Evolutionary conservation across 2,888 invertebrate species (phyloP).

Genomic region (Schrankia costaestrigalis): DNA sequence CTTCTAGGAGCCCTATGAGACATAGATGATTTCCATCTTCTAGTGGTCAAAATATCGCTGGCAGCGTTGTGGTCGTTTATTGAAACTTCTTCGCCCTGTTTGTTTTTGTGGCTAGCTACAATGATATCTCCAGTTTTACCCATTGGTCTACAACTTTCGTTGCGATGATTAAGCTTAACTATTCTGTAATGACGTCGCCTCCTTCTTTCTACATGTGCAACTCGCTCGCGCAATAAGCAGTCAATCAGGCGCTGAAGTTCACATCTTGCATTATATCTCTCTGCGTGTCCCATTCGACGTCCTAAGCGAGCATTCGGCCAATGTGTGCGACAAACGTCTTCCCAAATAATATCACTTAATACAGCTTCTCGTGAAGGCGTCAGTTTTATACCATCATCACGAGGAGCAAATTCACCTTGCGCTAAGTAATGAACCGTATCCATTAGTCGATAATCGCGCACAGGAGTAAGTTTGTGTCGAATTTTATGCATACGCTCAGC

Average conservation of each 20-base stretch:
- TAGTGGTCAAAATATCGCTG: conserved; percentile 41
- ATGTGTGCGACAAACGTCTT: conserved; percentile 74
- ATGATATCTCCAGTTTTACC: conserved; percentile 75
- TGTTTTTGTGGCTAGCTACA: conserved; percentile 70
- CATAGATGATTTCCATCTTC: conserved; percentile 39
- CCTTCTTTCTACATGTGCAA: conserved; percentile 68
- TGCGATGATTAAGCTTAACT: conserved; percentile 68
- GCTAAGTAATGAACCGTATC: conserved; percentile 75
- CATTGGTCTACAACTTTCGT: conserved; percentile 61
- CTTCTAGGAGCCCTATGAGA: conserved; percentile 47
- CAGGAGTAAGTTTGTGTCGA: conserved; percentile 70
- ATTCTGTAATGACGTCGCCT: conserved; percentile 71
- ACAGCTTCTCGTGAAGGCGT: conserved; percentile 74
- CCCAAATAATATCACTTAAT: conserved; percentile 74
- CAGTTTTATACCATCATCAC: conserved; percentile 72
- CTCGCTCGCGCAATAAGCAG: conserved; percentile 63
- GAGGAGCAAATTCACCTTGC: conserved; percentile 74
- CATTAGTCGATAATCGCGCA: conserved; percentile 72
- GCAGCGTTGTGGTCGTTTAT: conserved; percentile 50
- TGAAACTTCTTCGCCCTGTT: conserved; percentile 45
- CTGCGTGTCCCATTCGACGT: conserved; percentile 55
- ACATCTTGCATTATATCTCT: conserved; percentile 55
- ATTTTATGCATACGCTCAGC: conserved; percentile 71
- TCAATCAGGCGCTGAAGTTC: conserved; percentile 71
- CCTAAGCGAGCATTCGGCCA: conserved; percentile 69